Base-by-base conservation (phyloP, 1,140 invertebrate species). In the Bombus superbus region DNA sequence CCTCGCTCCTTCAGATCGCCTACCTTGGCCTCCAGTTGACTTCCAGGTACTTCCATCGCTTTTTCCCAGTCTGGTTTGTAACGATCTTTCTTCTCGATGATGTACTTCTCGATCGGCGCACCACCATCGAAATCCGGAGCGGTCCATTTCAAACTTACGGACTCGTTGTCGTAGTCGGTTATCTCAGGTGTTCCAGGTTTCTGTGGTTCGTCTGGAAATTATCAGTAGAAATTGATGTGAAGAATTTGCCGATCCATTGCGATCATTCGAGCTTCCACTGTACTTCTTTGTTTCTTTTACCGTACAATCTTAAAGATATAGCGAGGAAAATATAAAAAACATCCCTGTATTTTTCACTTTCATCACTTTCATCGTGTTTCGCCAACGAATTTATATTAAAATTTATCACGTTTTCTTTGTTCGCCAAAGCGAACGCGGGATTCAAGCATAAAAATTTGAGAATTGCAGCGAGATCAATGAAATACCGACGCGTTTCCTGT, bases 1-100 rank as follows among this genome's bases (percentile, higher is more conserved):
- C 97, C 97, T 69, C 98, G 97, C 95, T 99, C 98, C 88, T 98
- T 98, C 6, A 99, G 94, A 89, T 98, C 98, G 35, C 97, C 96
- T 28, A 99, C 97, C 94, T 97, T 97, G 62, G 97, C 98, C 86
- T 97, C 97, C 0, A 97, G 94, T 79, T 97, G 95, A 89, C 97
- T 97, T n/a, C 98, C 98, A 84, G 98, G 97, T 1, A 98, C 97
- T 96, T 98, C 97, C 79, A 95, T 95, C 15, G 97, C 97, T 90
- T 97, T 97, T 91, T 98, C 96, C 97, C 97, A 98, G 88, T 98
- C 97, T 8, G 97, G 97, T 88, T 97, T 97, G 89, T 95, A 96
- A 90, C 97, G 97, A 92, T 98, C 98, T 94, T 98, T 98, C 96
- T 99, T 99, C 95, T 99, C 99, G 91, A 99, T 98, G 74, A 99